A percentile compares a stretch with the other conserved stretches of the same genome.
These are phyloP conservation scores for Podargus strigoides DNA, from an alignment of 2,797 vertebrate genomes.

Conservation along the genomic window DNA sequence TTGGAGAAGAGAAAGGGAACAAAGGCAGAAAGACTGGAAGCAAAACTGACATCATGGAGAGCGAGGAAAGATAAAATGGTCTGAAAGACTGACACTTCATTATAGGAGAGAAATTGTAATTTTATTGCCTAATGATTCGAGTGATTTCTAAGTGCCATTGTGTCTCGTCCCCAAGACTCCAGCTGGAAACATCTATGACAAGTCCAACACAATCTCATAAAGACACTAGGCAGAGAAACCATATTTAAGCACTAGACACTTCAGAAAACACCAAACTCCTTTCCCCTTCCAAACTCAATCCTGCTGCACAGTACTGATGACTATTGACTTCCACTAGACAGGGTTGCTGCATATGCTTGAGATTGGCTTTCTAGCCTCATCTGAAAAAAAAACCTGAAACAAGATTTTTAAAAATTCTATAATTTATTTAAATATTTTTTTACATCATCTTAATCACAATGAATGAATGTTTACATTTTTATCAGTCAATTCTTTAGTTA, in stretches of 20 bases:
- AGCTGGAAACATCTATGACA: background rate
- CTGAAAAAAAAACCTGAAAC: background rate
- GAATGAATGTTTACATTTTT: background rate
- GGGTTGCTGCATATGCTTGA: background rate
- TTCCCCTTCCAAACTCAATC: background rate
- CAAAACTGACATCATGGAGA: background rate
- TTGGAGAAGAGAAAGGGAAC: background rate
- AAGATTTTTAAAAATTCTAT: background rate
- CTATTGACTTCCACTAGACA: background rate
- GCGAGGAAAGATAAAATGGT: background rate
- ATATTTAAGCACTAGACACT: background rate
- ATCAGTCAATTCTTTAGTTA: background rate
- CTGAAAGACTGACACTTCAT: background rate
- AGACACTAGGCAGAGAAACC: background rate
- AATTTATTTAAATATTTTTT: background rate
- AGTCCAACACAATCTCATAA: background rate
- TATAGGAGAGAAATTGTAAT: background rate
- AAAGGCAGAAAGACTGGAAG: background rate
- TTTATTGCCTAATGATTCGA: background rate
- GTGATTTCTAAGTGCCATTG: background rate
- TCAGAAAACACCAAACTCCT: background rate
- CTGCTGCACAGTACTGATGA: background rate
- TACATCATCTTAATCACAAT: background rate
- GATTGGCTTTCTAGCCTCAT: background rate
- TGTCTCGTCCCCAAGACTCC: background rate